Evolutionary conservation across 2,113 vertebrate genomes (phyloP), one percentile per base, ranked within the genome.

Genomic region (Alexandromys fortis): DNA sequence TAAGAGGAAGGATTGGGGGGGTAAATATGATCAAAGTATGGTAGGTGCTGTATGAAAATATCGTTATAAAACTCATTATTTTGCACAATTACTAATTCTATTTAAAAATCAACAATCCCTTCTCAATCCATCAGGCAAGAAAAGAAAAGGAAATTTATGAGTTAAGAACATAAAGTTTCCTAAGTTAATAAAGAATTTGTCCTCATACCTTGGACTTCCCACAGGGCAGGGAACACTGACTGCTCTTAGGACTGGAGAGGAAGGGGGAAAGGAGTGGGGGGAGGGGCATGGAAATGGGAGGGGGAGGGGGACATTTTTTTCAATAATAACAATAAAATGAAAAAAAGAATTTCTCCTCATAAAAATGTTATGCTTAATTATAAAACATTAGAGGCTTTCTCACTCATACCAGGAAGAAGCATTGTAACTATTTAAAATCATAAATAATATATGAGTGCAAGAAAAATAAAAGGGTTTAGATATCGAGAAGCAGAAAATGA

Each of bases 361-460:
- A 55, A 92, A 92, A 76, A 76, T 58, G 49, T 12, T 61, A 70
- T 49, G n/a, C 55, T 63, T 68, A 78, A 45, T 86, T 24, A 92
- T 8, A 86, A 10, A 89, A 52, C 52, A 89, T 85, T 92, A 89
- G 70, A 47, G 12, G 3, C 78, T n/a, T 55, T 89, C 21, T 58
- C 65, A 24, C 61, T 78, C 72, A 52, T 42, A 55, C 58, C 86
- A 79, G 72, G n/a, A 94, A 73, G 22, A 86, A 55, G 61, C 24
- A 65, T 14, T 73, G 30, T 7, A 89, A 67, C 21, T 86, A 45
- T 52, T 89, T 52, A 65, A 35, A 17, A 86, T 45, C 42, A 89
- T 90, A 78, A 94, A 96, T 92, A 92, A 94, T 94, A 65, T 72
- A 92, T 65, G 75, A 94, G 89, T 47, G 16, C 45, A 86, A 67